A percentile compares a stretch with the other conserved stretches of the same genome.
phyloP scores from a whole-genome alignment of 2,888 invertebrate genomes.

The Watsonalla cultraria region DNA sequence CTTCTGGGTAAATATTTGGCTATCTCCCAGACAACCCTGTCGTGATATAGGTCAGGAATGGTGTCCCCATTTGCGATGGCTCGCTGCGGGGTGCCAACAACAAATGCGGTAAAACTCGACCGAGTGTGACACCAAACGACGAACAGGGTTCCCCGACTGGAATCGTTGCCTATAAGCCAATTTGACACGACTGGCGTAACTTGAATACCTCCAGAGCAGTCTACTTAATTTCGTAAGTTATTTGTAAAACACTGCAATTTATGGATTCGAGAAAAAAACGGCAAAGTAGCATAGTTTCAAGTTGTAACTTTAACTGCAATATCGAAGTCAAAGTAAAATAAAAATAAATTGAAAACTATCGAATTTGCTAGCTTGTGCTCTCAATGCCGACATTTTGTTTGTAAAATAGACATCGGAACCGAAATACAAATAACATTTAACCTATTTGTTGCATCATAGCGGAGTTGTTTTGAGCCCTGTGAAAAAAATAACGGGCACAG shows the following conservation, averaged over 20 bases:
- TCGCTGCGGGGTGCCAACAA: constrained; percentile 20
- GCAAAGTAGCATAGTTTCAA: constrained; percentile 3
- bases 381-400: neutral
- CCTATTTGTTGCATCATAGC: constrained; percentile 3
- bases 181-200: constrained; percentile 39
- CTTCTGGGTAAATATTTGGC: constrained; percentile 50
- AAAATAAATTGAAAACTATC: neutral
- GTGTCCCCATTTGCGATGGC: constrained; percentile 47
- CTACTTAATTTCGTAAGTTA: constrained; percentile 1
- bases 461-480: constrained; percentile 8
- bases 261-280: constrained; percentile 9
- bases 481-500: constrained; percentile 17
- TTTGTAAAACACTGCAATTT: constrained; percentile 1
- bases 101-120: constrained; percentile 22
- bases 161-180: constrained; percentile 33
- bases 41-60: constrained; percentile 70
- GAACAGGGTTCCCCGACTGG: constrained; percentile 14
- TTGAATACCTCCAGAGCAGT: constrained; percentile 7
- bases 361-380: neutral
- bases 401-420: neutral
- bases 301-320: neutral
- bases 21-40: constrained; percentile 55
- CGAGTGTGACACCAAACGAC: constrained; percentile 30
- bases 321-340: neutral
- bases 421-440: neutral